These are phyloP conservation scores for Halesus radiatus DNA, from an alignment of 1,140 invertebrate genomes.

Conservation along the genomic window DNA sequence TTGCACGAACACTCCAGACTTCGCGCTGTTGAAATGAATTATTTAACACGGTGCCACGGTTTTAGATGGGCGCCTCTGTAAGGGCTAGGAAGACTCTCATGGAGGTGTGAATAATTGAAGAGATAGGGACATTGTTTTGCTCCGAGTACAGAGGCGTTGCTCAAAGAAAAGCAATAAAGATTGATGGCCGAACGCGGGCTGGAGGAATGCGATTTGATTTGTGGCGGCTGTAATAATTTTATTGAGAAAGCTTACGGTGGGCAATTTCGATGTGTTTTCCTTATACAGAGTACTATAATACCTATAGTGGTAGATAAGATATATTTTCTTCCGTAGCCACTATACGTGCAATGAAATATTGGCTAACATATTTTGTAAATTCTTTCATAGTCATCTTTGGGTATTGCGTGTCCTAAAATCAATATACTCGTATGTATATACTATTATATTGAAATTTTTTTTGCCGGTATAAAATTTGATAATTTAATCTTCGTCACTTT, in stretches of 20 bases:
- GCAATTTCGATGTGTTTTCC: no score
- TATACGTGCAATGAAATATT: no score
- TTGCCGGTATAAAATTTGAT: no score
- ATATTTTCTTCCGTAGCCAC: no score
- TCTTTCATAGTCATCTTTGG: no score
- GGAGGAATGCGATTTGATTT: conserved; percentile 30
- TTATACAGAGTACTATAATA: no score
- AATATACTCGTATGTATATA: no score
- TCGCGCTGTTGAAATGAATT: neutral
- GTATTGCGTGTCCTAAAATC: no score
- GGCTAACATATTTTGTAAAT: no score
- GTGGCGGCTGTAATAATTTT: conserved; percentile 2
- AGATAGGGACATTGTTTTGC: conserved; percentile 33
- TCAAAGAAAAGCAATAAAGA: conserved; percentile 24
- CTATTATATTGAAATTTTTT: no score
- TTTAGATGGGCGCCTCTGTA: neutral
- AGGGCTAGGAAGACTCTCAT: conserved; percentile 1
- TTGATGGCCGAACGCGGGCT: neutral
- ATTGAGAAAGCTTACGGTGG: neutral
- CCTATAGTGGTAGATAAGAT: no score
- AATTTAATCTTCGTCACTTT: no score
- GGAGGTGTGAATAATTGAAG: conserved; percentile 39
- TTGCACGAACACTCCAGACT: neutral
- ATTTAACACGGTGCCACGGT: neutral
- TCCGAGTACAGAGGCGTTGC: conserved; percentile 2